Evolutionary conservation across 1,140 invertebrate species (phyloP), one percentile per base, ranked within the genome.

Genomic region (Aradophagus sp.): DNA sequence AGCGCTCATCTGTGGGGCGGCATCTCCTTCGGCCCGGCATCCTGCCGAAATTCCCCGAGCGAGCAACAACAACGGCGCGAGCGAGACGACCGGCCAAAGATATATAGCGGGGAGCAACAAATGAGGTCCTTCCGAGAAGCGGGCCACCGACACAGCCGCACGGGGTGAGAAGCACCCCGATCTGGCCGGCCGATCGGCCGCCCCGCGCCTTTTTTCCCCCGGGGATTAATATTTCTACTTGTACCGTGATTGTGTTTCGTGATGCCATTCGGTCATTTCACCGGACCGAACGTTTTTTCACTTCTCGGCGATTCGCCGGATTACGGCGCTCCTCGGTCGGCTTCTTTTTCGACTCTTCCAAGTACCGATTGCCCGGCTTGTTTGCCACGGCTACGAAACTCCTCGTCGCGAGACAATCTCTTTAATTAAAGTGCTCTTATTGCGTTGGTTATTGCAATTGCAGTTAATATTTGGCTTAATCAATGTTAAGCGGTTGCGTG

Each of bases 61-160:
- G 61, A n/a, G 69, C 71, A 70, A 76, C 50, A 58, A 58, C 73
- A 73, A 74, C 59, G 12, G 39, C 31, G 39, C 47, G 27, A 29
- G 27, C 11, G 17, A 58, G 42, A 55, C 58, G 39, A 74, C 61
- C 69, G 41, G 53, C 10, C 27, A 10, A 74, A 77, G 73, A 78
- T 78, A 78, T 78, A 80, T 78, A 77, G 77, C 77, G 76, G 73
- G 48, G 76, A 78, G 72, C 79, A 84, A 86, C 82, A 82, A 86
- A 86, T 84, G 81, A 85, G 83, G 74, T 86, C 84, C 84, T 86
- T 86, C 84, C 77, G 77, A 86, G 84, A 86, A 86, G 78, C 83
- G 77, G 83, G 80, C 84, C 84, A 84, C 84, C 84, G 82, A 85
- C 80, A 84, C 81, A 81, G 79, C 59, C 67, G 73, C 38, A 71